phyloP scores from a whole-genome alignment of 2,797 vertebrate genomes.

The Diplodus puntazzo region DNA sequence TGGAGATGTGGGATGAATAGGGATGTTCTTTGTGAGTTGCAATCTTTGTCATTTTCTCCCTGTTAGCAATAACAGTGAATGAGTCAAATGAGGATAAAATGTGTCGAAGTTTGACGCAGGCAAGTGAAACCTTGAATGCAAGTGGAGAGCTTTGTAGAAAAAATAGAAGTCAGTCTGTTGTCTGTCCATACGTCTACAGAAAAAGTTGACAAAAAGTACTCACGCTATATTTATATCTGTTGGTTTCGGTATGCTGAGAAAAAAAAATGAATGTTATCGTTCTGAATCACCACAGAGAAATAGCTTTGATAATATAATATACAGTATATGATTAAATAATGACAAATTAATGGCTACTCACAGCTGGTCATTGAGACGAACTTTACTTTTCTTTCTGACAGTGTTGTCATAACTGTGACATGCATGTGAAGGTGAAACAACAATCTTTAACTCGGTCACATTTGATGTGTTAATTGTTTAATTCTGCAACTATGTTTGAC shows the following conservation, averaged over 20 bases:
- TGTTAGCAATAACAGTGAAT: conserved; percentile 52
- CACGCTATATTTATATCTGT: conserved; percentile 81
- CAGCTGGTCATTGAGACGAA: conserved; percentile 85
- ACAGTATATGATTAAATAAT: not conserved
- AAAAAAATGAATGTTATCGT: conserved; percentile 11
- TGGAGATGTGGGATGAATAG: conserved; percentile 87
- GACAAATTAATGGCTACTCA: conserved; percentile 66
- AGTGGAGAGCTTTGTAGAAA: not conserved
- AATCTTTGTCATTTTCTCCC: conserved; percentile 77
- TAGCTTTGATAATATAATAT: not conserved
- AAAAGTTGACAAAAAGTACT: conserved; percentile 60
- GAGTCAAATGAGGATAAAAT: not conserved
- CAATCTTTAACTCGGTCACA: not conserved
- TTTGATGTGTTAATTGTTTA: not conserved
- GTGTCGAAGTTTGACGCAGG: not conserved
- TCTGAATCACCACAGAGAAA: not conserved
- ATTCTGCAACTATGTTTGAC: conserved; percentile 9
- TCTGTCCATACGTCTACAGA: not conserved
- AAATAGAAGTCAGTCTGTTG: not conserved
- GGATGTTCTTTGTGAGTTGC: conserved; percentile 82
- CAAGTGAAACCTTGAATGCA: not conserved
- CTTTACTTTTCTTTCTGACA: conserved; percentile 80
- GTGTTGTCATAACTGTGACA: conserved; percentile 71
- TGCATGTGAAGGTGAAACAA: conserved; percentile 72
- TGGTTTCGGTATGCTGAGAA: conserved; percentile 84